These are phyloP conservation scores for Bolborhynchus lineola DNA, from an alignment of 2,113 vertebrate genomes.

Conservation along the genomic window DNA sequence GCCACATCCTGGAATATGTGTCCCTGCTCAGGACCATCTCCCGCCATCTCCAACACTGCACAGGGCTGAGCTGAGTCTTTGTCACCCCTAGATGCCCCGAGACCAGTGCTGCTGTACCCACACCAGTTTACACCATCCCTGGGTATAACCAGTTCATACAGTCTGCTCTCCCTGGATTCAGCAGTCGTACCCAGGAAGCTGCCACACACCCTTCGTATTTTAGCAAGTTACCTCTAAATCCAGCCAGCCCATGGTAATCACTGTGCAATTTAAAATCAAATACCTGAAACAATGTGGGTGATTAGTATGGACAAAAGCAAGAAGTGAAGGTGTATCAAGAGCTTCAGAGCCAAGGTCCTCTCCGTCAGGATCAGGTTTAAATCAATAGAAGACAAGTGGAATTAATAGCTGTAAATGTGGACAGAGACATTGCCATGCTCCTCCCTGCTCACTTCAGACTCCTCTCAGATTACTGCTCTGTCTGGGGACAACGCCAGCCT, in stretches of 20 bases:
- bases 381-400: not conserved
- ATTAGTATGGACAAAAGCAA: not conserved
- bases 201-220: not conserved
- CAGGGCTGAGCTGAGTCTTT: not conserved
- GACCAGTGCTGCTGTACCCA: not conserved
- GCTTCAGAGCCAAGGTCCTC: not conserved
- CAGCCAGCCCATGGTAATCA: not conserved
- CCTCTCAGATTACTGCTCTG: not conserved
- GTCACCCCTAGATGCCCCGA: not conserved
- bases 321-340: not conserved
- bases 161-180: fast-evolving
- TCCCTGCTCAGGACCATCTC: not conserved
- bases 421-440: fast-evolving
- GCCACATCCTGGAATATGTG: fast-evolving
- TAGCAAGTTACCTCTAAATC: not conserved
- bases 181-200: not conserved
- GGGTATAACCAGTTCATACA: fast-evolving
- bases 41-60: fast-evolving
- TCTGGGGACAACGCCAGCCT: not conserved
- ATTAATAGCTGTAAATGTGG: not conserved
- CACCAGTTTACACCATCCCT: not conserved
- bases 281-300: not conserved
- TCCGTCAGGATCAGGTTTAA: not conserved
- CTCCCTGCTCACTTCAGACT: not conserved
- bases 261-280: not conserved